Base-by-base conservation (phyloP, 2,888 invertebrate genomes). In the Orthosia cruda region DNA sequence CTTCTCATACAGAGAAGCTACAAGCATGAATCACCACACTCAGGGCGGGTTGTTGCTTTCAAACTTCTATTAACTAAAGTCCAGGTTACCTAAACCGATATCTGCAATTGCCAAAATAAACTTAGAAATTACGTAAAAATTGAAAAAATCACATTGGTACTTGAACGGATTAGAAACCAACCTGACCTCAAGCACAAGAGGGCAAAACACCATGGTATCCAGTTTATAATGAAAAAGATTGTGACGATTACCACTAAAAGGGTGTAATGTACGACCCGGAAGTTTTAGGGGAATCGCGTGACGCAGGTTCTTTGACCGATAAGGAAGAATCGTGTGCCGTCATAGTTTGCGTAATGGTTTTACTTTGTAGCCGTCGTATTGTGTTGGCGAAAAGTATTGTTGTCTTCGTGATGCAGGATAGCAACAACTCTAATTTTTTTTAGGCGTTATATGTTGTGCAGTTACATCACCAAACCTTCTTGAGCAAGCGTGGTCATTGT, bases 241-340 rank as follows among this genome's bases (percentile, higher is more conserved):
- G 45, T 73, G 32, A 67, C 55, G 59, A 70, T 65, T 68, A 18
- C 4, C 23, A 49, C 85, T 81, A 75, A 81, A 81, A 84, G 81
- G 81, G 74, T 81, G 65, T 80, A 64, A 80, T 70, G 26, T 59
- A 74, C 49, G 16, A 57, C 49, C 70, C 81, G 85, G 82, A 81
- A 75, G 57, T 81, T 81, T 84, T 84, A 84, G 67, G 81, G 80
- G 64, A 68, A 81, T 85, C 70, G 81, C 81, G 81, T 81, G 85
- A 68, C 58, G 54, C 23, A 20, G 57, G 81, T 81, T 81, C 81
- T 58, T 64, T 81, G 85, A 71, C 81, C 85, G 82, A 85, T 75
- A 62, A 75, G 49, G 52, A 55, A 52, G 75, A 64, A 67, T 74
- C 81, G 65, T 84, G 81, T 57, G 62, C 70, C 81, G 81, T 81